Evolutionary conservation across 1,140 invertebrate genomes (phyloP), one percentile per base, ranked within the genome.

Genomic region (Melipona quadrifasciata): DNA sequence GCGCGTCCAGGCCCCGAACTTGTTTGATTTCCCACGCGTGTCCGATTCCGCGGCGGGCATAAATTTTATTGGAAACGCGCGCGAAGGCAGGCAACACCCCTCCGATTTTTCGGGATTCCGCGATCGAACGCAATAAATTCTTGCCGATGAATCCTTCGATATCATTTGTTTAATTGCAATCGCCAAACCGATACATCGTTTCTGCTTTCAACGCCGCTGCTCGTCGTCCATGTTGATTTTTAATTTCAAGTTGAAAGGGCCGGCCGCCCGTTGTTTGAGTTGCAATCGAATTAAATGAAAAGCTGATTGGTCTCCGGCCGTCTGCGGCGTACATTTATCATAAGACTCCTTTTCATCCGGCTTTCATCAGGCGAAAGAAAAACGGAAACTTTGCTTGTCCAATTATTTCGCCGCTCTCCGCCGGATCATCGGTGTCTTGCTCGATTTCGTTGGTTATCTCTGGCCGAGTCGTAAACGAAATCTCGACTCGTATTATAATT

Each of bases 151-250:
- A 24, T 74, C 27, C 53, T 57, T 74, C 55, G 55, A 17, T 57
- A 31, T 75, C 73, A 75, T 75, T 58, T 75, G 73, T 75, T 75
- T 58, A 75, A 75, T 58, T 34, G 73, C 55, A 58, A 75, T 75
- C 31, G n/a, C n/a, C 55, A 19, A 8, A 10, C 21, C 53, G 73
- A 58, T 58, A 74, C 72, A 74, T 75, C 73, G 73, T n/a, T 55
- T 19, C 51, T 17, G 71, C n/a, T 27, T 39, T 24, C 70, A 34
- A 71, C 47, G 19, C 39, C 3, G 16, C n/a, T 51, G 39, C 71
- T 27, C 31, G 39, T n/a, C 70, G 16, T n/a, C 39, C 47, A 24
- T 58, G 55, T 58, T 75, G 31, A 75, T 75, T 75, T 75, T 75
- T 58, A 39, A 75, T 75, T 57, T 74, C 72, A 57, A 57, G 51